These are phyloP conservation scores for Trachymyrmex cornetzi DNA, from an alignment of 1,140 invertebrate species.

Conservation along the genomic window DNA sequence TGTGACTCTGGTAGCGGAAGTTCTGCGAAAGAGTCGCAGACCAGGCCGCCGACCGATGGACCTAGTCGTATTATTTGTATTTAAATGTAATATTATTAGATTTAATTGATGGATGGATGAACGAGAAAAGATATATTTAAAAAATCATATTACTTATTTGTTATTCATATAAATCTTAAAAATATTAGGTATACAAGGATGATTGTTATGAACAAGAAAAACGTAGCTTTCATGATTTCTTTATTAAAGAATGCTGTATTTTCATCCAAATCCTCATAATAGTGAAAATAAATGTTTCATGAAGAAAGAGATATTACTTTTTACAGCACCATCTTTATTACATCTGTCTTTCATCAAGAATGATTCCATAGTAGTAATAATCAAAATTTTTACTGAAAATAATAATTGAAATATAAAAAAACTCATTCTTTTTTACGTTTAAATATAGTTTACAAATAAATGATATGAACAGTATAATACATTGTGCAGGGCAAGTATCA, in stretches of 20 bases:
- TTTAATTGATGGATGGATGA: neutral
- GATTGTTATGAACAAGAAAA: neutral
- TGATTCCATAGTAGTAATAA: constrained; percentile 30
- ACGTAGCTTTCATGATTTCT: neutral
- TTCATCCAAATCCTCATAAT: neutral
- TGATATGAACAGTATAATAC: neutral
- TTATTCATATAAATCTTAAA: constrained; percentile 6
- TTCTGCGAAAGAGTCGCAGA: too few species aligned
- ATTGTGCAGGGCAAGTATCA: neutral
- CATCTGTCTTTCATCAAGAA: neutral
- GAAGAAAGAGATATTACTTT: constrained; percentile 65
- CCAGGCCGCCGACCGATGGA: too few species aligned
- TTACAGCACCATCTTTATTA: constrained; percentile 31
- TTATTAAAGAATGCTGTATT: constrained; percentile 13
- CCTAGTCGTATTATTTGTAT: too few species aligned
- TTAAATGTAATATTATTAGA: constrained; percentile 11
- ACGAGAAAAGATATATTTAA: neutral
- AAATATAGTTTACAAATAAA: neutral
- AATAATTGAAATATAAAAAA: constrained; percentile 13
- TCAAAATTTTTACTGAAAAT: constrained; percentile 43
- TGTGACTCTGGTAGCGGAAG: too few species aligned
- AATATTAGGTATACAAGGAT: neutral
- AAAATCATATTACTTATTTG: neutral
- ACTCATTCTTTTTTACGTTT: neutral
- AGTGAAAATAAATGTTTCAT: constrained; percentile 24